Evolutionary conservation across 2,888 invertebrate genomes (phyloP).

Genomic region (Himalopsyche kuldschensis): DNA sequence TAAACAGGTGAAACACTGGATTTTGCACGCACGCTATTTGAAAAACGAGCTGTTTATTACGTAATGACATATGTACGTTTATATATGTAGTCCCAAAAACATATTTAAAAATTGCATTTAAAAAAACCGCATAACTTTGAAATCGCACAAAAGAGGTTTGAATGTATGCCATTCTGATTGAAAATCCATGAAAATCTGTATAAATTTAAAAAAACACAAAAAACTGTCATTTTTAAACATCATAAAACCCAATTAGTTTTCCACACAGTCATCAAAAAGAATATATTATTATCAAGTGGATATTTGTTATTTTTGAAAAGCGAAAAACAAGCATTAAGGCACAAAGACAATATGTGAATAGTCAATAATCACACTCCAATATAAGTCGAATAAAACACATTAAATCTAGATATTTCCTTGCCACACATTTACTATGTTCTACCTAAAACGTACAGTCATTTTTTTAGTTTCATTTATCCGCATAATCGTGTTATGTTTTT

Average conservation of each 20-base stretch:
- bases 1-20: no score
- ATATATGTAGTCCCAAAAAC: no score
- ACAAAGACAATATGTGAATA: constrained; percentile 23
- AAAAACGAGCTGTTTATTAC: no score
- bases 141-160: no score
- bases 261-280: neutral
- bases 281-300: neutral
- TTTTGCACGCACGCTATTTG: no score
- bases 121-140: no score
- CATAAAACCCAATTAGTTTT: neutral
- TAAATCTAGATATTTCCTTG: neutral
- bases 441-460: neutral
- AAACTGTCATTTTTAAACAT: neutral
- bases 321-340: constrained; percentile 32
- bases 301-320: neutral
- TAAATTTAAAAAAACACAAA: no score
- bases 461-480: neutral
- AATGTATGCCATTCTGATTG: no score
- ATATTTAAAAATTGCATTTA: no score
- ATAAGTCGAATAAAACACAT: constrained; percentile 8
- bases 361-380: constrained; percentile 21
- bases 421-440: neutral
- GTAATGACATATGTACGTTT: no score
- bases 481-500: neutral
- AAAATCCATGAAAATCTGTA: neutral